These are phyloP conservation scores for Ranitomeya imitator DNA, from an alignment of 2,113 vertebrate genomes.

Conservation along the genomic window DNA sequence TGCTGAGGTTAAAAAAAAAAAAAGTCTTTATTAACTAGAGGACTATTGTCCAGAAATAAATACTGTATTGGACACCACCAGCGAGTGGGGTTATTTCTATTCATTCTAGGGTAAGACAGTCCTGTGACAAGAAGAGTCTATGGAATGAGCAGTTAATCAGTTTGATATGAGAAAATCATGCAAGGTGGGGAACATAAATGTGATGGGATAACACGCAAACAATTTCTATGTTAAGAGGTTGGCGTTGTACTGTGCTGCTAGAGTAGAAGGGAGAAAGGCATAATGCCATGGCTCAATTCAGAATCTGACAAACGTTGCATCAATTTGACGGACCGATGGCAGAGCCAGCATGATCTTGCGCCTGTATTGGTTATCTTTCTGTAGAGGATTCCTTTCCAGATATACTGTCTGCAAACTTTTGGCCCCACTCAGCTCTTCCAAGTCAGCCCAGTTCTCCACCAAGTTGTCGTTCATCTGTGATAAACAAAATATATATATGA, in stretches of 20 bases:
- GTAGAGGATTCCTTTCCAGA: slow-evolving; percentile 93
- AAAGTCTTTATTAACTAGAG: slow-evolving; percentile 17
- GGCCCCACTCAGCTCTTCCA: slow-evolving; percentile 93
- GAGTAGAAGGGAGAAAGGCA: slow-evolving; percentile 49
- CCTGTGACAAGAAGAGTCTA: background rate
- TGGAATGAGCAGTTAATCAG: slow-evolving; percentile 4
- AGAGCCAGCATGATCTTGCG: slow-evolving; percentile 96
- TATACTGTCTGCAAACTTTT: slow-evolving; percentile 91
- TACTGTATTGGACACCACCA: slow-evolving; percentile 22
- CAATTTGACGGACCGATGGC: slow-evolving; percentile 92
- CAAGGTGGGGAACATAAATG: slow-evolving; percentile 8
- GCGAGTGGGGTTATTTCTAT: background rate
- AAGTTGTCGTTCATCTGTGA: slow-evolving; percentile 97
- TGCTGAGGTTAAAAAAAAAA: slow-evolving; percentile 17
- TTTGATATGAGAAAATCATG: slow-evolving; percentile 17
- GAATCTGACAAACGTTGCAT: slow-evolving; percentile 95
- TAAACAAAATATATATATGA: background rate
- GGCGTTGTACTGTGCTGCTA: slow-evolving; percentile 54
- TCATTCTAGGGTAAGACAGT: slow-evolving; percentile 1
- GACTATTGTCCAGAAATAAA: slow-evolving; percentile 33
- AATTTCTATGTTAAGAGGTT: background rate
- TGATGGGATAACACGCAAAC: background rate
- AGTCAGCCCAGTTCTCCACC: slow-evolving; percentile 92
- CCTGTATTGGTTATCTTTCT: slow-evolving; percentile 96
- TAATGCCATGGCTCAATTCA: slow-evolving; percentile 67